Evolutionary conservation across 1,140 invertebrate species (phyloP).

Genomic region (Diploscapter pachys): DNA sequence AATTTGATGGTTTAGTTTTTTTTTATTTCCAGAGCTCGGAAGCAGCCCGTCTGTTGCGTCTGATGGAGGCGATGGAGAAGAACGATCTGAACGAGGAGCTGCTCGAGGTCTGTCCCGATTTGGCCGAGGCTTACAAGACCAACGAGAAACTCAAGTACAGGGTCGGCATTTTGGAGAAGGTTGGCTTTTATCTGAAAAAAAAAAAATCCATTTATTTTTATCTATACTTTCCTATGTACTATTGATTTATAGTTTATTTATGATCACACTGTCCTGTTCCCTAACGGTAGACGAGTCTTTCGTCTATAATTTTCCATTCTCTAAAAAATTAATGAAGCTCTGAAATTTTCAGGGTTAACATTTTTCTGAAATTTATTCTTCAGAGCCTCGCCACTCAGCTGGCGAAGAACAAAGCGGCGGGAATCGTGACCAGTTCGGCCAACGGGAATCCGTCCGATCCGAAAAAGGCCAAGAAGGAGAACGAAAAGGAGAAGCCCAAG

Average conservation of each 20-base stretch:
- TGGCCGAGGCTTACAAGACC: slow-evolving; percentile 21
- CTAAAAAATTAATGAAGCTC: too few species aligned
- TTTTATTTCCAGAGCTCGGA: slow-evolving; percentile 14
- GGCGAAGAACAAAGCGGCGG: slow-evolving; percentile 22
- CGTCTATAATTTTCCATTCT: too few species aligned
- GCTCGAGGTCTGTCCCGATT: slow-evolving; percentile 35
- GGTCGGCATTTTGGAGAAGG: slow-evolving; percentile 30
- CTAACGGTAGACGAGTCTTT: too few species aligned
- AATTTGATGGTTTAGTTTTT: too few species aligned
- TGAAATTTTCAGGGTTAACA: too few species aligned
- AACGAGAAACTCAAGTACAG: slow-evolving; percentile 40
- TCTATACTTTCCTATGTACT: too few species aligned
- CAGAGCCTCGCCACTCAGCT: slow-evolving; percentile 12
- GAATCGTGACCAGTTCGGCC: slow-evolving; percentile 11
- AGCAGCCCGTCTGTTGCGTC: slow-evolving; percentile 29
- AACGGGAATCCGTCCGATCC: slow-evolving; percentile 16
- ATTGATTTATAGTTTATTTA: too few species aligned
- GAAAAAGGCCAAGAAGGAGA: slow-evolving; percentile 28
- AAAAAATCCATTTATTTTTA: too few species aligned
- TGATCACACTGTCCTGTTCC: too few species aligned
- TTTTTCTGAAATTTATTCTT: not conserved
- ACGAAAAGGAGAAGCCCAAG: too few species aligned
- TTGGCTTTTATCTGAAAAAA: slow-evolving; percentile 11
- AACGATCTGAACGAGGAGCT: slow-evolving; percentile 36
- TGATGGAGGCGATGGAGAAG: slow-evolving; percentile 32